Conservation (phyloP, 2,797 vertebrate genomes). For the Pseudocheirus occidentalis region DNA sequence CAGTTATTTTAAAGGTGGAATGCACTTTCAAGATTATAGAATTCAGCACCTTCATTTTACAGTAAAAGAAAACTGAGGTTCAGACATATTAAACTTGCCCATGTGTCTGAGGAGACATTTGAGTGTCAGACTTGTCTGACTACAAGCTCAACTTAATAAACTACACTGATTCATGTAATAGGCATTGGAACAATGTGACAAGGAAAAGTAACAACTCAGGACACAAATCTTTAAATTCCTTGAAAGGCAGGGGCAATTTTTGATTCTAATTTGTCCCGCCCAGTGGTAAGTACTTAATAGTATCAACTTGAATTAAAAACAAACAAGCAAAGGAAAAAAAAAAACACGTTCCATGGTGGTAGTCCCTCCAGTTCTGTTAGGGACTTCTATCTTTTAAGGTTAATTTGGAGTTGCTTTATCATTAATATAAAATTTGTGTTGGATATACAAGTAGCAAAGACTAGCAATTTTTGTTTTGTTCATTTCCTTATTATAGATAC, state of each 20-base stretch:
- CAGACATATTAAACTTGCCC: background rate
- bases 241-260: background rate
- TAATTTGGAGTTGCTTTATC: background rate
- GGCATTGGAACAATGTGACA: background rate
- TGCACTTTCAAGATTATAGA: constrained; percentile 12
- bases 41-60: background rate
- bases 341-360: background rate
- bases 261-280: background rate
- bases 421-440: background rate
- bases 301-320: background rate
- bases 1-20: background rate
- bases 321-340: background rate
- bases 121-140: background rate
- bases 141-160: background rate
- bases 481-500: background rate
- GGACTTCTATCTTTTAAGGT: background rate
- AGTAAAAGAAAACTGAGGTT: background rate
- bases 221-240: background rate
- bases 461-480: background rate
- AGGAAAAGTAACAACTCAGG: constrained; percentile 10
- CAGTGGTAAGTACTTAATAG: background rate
- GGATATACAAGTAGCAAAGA: background rate
- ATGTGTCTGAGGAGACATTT: background rate
- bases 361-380: background rate
- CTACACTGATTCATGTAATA: background rate